Evolutionary conservation across 2,113 vertebrate genomes (phyloP).

Genomic region (Onychostruthus taczanowskii): DNA sequence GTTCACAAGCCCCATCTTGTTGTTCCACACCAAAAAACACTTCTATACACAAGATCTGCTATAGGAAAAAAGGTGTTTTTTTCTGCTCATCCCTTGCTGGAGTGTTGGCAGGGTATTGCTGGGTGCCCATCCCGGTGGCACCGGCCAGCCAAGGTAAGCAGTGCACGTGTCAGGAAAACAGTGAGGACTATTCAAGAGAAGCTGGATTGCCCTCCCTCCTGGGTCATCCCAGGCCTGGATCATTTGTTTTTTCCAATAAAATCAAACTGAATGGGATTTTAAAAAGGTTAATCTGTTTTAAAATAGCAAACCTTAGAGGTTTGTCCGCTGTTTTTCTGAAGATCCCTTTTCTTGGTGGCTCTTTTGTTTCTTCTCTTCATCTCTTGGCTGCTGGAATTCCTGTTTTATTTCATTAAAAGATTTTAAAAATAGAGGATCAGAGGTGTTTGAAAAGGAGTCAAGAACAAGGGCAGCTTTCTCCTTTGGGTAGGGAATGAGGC

Average conservation of each 20-base stretch:
- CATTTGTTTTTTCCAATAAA: conserved; percentile 5
- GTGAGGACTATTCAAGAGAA: not conserved
- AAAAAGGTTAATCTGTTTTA: not conserved
- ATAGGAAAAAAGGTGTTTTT: not conserved
- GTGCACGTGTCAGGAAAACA: not conserved
- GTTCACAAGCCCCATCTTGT: not conserved
- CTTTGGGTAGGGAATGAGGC: not conserved
- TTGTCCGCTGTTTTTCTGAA: not conserved
- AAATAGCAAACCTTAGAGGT: not conserved
- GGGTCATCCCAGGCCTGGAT: not conserved
- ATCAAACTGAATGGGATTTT: not conserved
- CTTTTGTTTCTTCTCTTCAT: not conserved
- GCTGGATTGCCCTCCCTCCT: not conserved
- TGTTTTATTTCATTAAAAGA: not conserved
- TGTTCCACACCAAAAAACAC: not conserved
- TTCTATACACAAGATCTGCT: not conserved
- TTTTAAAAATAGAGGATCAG: not conserved
- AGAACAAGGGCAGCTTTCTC: not conserved
- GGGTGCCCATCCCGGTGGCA: not conserved
- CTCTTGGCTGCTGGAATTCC: not conserved
- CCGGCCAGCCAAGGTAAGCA: conserved; percentile 14
- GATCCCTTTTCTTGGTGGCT: not conserved
- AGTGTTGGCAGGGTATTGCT: not conserved
- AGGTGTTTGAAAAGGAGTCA: not conserved
- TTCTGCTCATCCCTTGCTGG: not conserved